These are phyloP conservation scores for Nicator chloris DNA, from an alignment of 2,113 vertebrate species.

Conservation along the genomic window DNA sequence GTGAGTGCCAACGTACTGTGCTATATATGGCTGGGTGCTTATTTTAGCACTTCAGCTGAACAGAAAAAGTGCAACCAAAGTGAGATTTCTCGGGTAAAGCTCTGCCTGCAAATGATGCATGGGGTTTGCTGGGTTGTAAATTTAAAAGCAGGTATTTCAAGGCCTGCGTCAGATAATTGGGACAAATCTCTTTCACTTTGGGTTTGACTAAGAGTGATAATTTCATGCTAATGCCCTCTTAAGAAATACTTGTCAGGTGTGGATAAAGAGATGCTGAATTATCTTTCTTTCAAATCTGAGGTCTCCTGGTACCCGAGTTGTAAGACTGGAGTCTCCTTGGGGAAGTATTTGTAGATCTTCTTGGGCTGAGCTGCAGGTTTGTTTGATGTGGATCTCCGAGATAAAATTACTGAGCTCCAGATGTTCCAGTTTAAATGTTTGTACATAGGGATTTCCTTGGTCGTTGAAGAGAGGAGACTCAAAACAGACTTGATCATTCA, in stretches of 20 bases:
- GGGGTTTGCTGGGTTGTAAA: conserved; percentile 23
- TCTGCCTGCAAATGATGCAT: conserved; percentile 9
- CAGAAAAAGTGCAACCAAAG: conserved; percentile 35
- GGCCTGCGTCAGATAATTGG: conserved; percentile 1
- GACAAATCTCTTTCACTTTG: conserved; percentile 41
- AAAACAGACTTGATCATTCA: conserved; percentile 71
- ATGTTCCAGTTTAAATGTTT: conserved; percentile 75
- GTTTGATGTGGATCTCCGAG: conserved; percentile 75
- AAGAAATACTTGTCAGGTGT: conserved; percentile 35
- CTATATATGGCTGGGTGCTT: conserved; percentile 55
- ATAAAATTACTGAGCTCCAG: conserved; percentile 72
- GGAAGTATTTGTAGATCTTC: conserved; percentile 69
- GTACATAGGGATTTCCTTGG: conserved; percentile 73
- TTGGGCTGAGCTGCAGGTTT: conserved; percentile 45
- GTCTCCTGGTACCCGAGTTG: not conserved
- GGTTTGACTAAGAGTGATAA: conserved; percentile 37
- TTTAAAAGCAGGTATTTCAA: conserved; percentile 3
- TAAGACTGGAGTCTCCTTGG: conserved; percentile 46
- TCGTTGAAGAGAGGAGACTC: conserved; percentile 69
- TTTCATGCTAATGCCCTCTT: conserved; percentile 29
- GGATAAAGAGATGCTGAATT: conserved; percentile 56
- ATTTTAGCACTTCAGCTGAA: conserved; percentile 58
- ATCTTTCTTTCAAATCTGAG: conserved; percentile 41
- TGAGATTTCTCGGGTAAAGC: conserved; percentile 27
- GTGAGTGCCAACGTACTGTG: conserved; percentile 6